Base-by-base conservation (phyloP, 2,113 vertebrate genomes). In the Corydoras maculifer region DNA sequence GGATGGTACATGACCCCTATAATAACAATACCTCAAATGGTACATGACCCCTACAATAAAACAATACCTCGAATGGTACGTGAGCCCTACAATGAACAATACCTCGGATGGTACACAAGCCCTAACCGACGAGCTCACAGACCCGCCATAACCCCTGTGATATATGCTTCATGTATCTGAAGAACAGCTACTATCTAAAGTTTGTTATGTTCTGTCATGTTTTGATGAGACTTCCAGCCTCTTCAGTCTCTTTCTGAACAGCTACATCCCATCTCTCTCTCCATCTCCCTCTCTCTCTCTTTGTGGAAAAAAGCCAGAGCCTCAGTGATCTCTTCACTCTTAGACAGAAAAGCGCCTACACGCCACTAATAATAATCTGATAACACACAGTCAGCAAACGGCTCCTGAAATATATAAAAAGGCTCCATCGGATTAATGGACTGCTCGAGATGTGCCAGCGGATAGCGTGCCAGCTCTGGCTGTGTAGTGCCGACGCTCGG, bases 331-430 rank as follows among this genome's bases (percentile, higher is more conserved):
- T 58, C 60, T 54, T 62, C 31, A 25, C 7, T 73, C 58, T 62
- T 14, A 60, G 76, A 70, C 68, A 69, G 70, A n/a, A 57, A 58
- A 31, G 30, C 53, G 65, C 72, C 76, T 68, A 74, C 76, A 75
- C 68, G 48, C 51, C 60, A 57, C 76, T 75, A 68, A 68, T 78
- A 63, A 71, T 74, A 74, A 61, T 65, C 68, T 32, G 50, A 64
- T 54, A 59, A 74, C 58, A 66, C 29, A 62, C 70, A 58, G 32
- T 65, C 62, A 59, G 43, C 63, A 50, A 53, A 60, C 71, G 4
- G 58, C 57, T 32, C 58, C 63, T 15, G 43, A 71, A 74, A 74
- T 71, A 50, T 62, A 70, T 57, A 62, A 11, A 25, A 25, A 74
- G 51, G 58, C n/a, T 57, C 49, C 62, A 70, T 64, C 15, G 12